Evolutionary conservation across 2,113 vertebrate genomes (phyloP), one percentile per base, ranked within the genome.

Genomic region (Sinocyclocheilus grahami): DNA sequence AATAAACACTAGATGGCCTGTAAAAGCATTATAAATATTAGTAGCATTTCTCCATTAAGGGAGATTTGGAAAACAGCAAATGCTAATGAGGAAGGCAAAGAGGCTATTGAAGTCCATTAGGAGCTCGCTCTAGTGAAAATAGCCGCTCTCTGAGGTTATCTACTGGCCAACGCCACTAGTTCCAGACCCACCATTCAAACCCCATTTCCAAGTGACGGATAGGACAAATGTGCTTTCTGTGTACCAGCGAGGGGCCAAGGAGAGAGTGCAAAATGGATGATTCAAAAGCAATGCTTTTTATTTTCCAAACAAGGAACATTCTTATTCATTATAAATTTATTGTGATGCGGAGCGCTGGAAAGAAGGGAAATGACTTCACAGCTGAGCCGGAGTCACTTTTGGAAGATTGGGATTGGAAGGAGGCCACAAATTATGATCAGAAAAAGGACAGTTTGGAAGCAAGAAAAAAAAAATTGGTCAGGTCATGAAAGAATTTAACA

Each of bases 21-120:
- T 95, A 94, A 95, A 95, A 95, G 95, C 94, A 93, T 95, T 94
- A 94, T 94, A 95, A 95, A 94, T 95, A 94, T 93, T 92, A 93
- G 91, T 91, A 90, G 91, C 92, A 93, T 93, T 94, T 93, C 90
- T 93, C 94, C 94, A 95, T 95, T 95, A 95, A 93, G 86, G 90
- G 92, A 92, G 91, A 92, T 92, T 94, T 88, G 88, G 90, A 92
- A 91, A 93, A 90, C 92, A 94, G 92, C 91, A 93, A 94, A 95
- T 94, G 93, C 92, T 95, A 95, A 95, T 95, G 92, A 94, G 92
- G 91, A 91, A 91, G 89, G 89, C 89, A 81, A 91, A 91, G 89
- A 93, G 93, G 93, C 93, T 92, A 95, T 95, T 95, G 87, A 75
- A 92, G 93, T 95, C 94, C 95, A 95, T 95, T 95, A 95, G 93